Percentiles rank a stretch among this genome's conserved stretches.
Conservation (phyloP, 2,797 vertebrate species). For the Acropternis orthonyx region DNA sequence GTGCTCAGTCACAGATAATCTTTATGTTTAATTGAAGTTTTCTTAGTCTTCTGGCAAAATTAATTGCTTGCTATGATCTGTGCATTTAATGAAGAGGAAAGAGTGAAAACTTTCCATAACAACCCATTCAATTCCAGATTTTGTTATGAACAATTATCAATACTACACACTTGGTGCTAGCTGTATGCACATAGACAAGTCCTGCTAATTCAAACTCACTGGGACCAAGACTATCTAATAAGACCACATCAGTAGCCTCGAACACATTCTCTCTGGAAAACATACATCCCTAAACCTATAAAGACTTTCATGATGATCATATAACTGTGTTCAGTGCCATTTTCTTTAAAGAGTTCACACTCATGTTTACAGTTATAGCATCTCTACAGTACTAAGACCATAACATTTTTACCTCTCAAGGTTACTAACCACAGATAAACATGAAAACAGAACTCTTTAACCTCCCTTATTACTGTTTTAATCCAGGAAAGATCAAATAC, state of each 20-base stretch:
- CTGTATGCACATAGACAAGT: neutral
- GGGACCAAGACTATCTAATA: accelerated
- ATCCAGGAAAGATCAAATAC: neutral
- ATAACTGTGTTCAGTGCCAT: neutral
- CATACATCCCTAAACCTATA: neutral
- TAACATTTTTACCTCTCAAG: neutral
- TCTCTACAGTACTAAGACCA: neutral
- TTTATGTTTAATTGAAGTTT: neutral
- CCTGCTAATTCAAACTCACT: neutral
- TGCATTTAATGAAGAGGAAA: neutral
- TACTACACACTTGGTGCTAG: neutral
- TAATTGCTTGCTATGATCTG: neutral
- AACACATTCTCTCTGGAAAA: neutral
- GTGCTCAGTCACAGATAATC: neutral
- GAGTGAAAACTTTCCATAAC: neutral
- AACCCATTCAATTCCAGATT: neutral
- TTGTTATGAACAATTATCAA: neutral
- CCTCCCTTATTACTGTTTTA: neutral
- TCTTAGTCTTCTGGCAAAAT: neutral
- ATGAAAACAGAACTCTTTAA: neutral
- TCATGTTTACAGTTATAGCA: neutral
- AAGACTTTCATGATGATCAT: neutral
- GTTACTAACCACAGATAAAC: neutral
- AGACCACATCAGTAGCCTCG: neutral
- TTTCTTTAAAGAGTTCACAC: neutral